A percentile compares a stretch with the other conserved stretches of the same genome.
phyloP scores from a whole-genome alignment of 2,797 vertebrate genomes.

The Lepus townsendii region DNA sequence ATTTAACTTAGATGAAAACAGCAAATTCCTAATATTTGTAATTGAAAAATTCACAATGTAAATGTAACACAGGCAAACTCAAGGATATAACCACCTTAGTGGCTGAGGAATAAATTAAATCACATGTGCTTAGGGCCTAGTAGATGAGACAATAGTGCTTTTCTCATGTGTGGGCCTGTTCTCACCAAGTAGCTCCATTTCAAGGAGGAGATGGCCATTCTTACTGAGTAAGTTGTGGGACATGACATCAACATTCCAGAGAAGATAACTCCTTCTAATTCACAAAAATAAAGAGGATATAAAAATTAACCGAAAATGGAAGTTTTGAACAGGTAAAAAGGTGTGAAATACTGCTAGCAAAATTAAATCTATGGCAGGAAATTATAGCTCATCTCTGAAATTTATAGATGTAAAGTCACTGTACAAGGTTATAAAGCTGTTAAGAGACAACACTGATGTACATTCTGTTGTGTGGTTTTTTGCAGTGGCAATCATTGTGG shows the following conservation, averaged over 20 bases:
- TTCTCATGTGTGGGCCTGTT: neutral
- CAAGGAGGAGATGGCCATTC: neutral
- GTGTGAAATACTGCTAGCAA: neutral
- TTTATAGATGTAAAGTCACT: neutral
- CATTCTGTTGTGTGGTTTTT: neutral
- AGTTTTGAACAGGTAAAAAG: conserved; percentile 2
- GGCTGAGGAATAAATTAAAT: neutral
- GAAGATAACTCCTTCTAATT: neutral
- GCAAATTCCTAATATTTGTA: neutral
- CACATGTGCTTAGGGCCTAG: neutral
- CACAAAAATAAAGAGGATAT: neutral
- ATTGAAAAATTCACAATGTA: conserved; percentile 5
- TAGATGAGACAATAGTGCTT: accelerated
- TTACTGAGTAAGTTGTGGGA: neutral
- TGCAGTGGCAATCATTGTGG: neutral
- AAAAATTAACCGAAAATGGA: neutral
- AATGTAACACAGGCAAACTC: neutral
- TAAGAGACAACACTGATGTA: neutral
- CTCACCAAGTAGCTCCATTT: neutral
- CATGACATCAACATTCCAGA: neutral
- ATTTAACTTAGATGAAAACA: neutral
- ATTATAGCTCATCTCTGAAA: neutral
- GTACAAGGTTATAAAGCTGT: neutral
- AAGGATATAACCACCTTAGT: neutral
- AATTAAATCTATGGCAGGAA: neutral